Base-by-base conservation (phyloP, 30 jellyfish, hydroid and myxozoan species). In the Aurelia coerulea region DNA sequence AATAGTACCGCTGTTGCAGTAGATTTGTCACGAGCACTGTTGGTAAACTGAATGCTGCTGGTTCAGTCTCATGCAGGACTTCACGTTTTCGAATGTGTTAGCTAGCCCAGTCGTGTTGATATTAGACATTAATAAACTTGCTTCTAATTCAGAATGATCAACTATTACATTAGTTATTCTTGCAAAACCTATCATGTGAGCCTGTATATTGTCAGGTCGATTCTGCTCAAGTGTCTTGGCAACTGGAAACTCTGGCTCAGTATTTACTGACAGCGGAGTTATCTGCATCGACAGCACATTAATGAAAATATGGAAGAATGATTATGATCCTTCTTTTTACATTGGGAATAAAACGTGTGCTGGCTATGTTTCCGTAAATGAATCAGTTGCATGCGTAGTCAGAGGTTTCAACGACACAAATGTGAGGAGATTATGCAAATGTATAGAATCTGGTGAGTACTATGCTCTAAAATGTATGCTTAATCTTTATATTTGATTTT, bases 341-440 rank as follows among this genome's bases (percentile, higher is more conserved):
- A 42, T 64, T 32, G 62, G 63, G n/a, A 59, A 29, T 49, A 51
- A 49, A 19, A 62, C 84, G 17, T 83, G 92, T 58, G 63, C 60
- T 60, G 92, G 92, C 11, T 83, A 83, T 41, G 32, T 70, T 18
- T 56, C 56, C 1, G 86, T 83, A 2, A 83, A 71, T 62, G 68
- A 62, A 37, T 16, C 92, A 1, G 86, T 83, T 2, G 74, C 52
- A 15, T 83, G 92, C 73, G 4, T 2, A n/a, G 80, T 83, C 51
- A 41, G 49, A 11, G 70, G 77, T 2, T 83, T 70, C 52, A 46
- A 39, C 11, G 74, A 83, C 59, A 10, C 62, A 2, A 83, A 41
- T 37, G 76, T 83, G 23, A 83, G 92, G 42, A 32, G 92, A 33
- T 71, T 83, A 2, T 83, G 92, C 92, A 83, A 63, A 34, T 83